A percentile compares a stretch with the other conserved stretches of the same genome.
Evolutionary conservation across 2,113 vertebrate genomes (phyloP).

Genomic region (Stomatorhinus ivindoensis): DNA sequence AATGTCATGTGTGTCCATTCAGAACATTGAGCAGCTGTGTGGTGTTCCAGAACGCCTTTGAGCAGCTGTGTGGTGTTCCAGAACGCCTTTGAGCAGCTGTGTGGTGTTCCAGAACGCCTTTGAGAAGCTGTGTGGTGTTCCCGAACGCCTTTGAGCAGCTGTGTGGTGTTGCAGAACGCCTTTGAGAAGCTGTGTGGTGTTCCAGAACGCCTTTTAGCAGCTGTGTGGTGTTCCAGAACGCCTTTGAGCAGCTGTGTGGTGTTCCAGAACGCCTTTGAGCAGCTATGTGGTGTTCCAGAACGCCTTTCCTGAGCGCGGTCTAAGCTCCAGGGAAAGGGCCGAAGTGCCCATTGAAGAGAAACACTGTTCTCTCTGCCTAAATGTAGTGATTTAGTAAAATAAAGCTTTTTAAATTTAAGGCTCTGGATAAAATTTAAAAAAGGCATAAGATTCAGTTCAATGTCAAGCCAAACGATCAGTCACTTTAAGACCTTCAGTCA

Average conservation of each 20-base stretch:
- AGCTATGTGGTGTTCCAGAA: background rate
- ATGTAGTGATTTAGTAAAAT: background rate
- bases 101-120: background rate
- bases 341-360: background rate
- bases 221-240: background rate
- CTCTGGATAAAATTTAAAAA: background rate
- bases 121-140: background rate
- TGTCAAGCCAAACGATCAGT: background rate
- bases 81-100: background rate
- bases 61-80: background rate
- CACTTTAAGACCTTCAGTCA: background rate
- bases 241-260: background rate
- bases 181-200: background rate
- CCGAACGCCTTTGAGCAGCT: background rate
- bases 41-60: background rate
- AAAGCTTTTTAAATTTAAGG: background rate
- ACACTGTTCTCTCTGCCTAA: background rate
- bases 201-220: too few relatives aligned
- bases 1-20: background rate
- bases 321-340: background rate
- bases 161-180: background rate
- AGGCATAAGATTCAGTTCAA: background rate
- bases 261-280: background rate
- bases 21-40: background rate
- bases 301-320: too few relatives aligned